Evolutionary conservation across 2,113 vertebrate genomes (phyloP).

Genomic region (Dipodomys ordii): DNA sequence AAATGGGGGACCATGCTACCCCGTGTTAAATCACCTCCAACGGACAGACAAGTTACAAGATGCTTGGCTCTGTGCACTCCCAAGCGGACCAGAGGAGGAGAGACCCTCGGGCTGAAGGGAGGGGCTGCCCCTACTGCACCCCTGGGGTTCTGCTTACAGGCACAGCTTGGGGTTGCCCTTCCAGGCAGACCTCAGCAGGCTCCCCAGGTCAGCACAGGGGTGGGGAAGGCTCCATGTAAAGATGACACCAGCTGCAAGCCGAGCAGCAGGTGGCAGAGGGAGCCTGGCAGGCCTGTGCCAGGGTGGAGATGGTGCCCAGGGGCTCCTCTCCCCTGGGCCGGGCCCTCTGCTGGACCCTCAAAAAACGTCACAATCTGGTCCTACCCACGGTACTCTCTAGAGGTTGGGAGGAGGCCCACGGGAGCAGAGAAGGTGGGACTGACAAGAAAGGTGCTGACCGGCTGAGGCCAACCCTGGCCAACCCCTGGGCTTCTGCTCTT

Average conservation of each 20-base stretch:
- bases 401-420: too few species aligned
- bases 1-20: neutral
- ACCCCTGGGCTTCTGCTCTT: neutral
- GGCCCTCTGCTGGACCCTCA: rapidly evolving
- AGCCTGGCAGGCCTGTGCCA: neutral
- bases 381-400: rapidly evolving
- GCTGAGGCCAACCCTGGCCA: too few species aligned
- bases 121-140: neutral
- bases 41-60: neutral
- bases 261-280: neutral
- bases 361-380: neutral
- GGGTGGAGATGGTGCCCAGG: neutral
- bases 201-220: rapidly evolving
- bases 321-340: neutral
- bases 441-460: neutral
- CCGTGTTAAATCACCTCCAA: rapidly evolving
- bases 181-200: neutral
- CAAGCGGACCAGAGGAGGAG: neutral
- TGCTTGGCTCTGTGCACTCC: rapidly evolving
- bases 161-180: neutral
- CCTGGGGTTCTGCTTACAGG: rapidly evolving
- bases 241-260: neutral
- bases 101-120: neutral
- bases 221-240: neutral
- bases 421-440: neutral